These are phyloP conservation scores for Neoarius graeffei DNA, from an alignment of 2,113 vertebrate genomes.

Conservation along the genomic window DNA sequence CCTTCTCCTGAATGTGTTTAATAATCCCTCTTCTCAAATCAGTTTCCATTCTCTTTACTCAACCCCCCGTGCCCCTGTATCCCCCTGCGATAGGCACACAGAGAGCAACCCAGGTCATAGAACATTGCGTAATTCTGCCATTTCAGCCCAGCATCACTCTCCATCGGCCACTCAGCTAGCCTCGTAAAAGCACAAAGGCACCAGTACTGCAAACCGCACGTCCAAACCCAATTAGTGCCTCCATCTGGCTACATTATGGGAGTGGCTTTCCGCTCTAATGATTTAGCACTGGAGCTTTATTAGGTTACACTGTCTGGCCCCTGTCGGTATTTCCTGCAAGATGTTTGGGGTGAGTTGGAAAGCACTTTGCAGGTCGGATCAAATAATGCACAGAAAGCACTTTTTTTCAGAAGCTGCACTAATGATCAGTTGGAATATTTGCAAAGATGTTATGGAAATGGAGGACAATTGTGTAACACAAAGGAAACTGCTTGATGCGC, in stretches of 20 bases:
- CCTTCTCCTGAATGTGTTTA: background rate
- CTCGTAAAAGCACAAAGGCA: slow-evolving; percentile 81
- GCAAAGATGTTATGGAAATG: slow-evolving; percentile 55
- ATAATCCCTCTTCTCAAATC: slow-evolving; percentile 8
- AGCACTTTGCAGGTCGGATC: slow-evolving; percentile 90
- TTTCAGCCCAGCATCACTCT: slow-evolving; percentile 74
- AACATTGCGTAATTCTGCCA: slow-evolving; percentile 72
- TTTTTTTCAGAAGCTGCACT: slow-evolving; percentile 74
- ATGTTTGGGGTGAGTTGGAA: slow-evolving; percentile 82
- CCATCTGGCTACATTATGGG: slow-evolving; percentile 92
- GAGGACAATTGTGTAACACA: slow-evolving; percentile 46
- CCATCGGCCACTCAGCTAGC: slow-evolving; percentile 81
- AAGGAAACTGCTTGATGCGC: slow-evolving; percentile 4
- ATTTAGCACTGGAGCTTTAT: slow-evolving; percentile 88
- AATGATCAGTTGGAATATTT: slow-evolving; percentile 76
- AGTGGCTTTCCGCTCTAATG: slow-evolving; percentile 90
- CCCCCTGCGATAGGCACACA: background rate
- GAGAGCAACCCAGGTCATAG: slow-evolving; percentile 46
- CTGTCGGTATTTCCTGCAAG: slow-evolving; percentile 96
- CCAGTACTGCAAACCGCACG: slow-evolving; percentile 86
- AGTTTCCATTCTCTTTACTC: background rate
- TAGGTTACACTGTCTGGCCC: slow-evolving; percentile 90
- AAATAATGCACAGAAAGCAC: slow-evolving; percentile 82
- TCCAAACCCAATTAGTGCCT: slow-evolving; percentile 94
- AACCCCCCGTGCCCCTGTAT: slow-evolving; percentile 46